Base-by-base conservation (phyloP, 1,140 invertebrate genomes). In the Holotrichia oblita region DNA sequence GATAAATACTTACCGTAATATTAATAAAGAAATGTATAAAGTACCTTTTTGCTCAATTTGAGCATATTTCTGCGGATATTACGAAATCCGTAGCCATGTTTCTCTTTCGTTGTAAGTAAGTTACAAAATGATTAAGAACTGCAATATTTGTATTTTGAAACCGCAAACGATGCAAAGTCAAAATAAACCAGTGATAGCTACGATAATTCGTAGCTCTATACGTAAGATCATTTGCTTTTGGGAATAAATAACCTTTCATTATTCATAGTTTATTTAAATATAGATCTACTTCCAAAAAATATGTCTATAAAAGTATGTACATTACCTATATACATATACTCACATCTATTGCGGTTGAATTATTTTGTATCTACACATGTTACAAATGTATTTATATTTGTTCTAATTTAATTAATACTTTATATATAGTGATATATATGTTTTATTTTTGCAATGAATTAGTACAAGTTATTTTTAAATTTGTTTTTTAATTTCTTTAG, bases 11-110 rank as follows among this genome's bases (percentile, higher is more conserved):
- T 27, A 85, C 81, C 85, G 48, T 55, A 85, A 83, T 82, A 83
- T 78, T 86, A 86, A 82, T 40, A 81, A 83, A 81, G 81, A 80
- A 77, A 80, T 83, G 80, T 83, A 83, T 83, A 84, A 81, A 59
- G 82, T 84, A 82, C 81, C 80, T 83, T 78, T 69, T 74, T 76
- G 81, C 81, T 83, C 81, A 80, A 55, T 42, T 77, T 77, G 79
- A 81, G 74, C 80, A 77, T 55, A n/a, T 55, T 55, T 73, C 34
- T 34, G 76, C 69, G 73, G 78, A 78, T 55, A 9, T 42, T 72
- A 73, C 76, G 76, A 55, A 27, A 78, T 78, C 76, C 76, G 80
- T 75, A n/a, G 79, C 79, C 79, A 79, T 79, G 61, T 79, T 77
- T 77, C 75, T 75, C 75, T 72, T 42, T 73, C 27, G 40, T 78